These are phyloP conservation scores for Pseudococcus longispinus DNA, from an alignment of 2,888 invertebrate species.

Conservation along the genomic window DNA sequence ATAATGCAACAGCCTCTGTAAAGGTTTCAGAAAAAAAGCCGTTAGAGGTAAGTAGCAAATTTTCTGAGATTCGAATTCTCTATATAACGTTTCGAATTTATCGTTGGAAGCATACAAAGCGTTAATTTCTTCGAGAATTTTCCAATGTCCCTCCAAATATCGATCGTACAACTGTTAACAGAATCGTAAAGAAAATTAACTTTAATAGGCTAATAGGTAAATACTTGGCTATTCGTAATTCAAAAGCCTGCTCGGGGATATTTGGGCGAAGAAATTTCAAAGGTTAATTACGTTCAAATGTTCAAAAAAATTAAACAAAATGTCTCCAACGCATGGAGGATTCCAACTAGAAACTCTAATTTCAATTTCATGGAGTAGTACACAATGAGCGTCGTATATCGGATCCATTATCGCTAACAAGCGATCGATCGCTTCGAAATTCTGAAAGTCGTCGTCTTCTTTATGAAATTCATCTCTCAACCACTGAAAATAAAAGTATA, in stretches of 20 bases:
- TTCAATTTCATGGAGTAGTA: conserved; percentile 80
- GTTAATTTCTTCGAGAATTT: conserved; percentile 81
- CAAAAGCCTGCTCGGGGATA: too few species aligned
- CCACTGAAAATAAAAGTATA: conserved; percentile 67
- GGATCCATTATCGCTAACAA: conserved; percentile 72
- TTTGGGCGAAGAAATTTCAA: background rate
- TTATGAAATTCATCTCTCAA: conserved; percentile 75
- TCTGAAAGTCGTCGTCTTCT: conserved; percentile 68
- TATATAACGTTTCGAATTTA: conserved; percentile 74
- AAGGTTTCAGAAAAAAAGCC: conserved; percentile 80
- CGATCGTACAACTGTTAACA: conserved; percentile 71
- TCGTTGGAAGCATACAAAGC: conserved; percentile 75
- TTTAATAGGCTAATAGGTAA: background rate
- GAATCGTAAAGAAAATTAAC: background rate
- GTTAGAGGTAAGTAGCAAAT: conserved; percentile 86
- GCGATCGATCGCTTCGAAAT: conserved; percentile 69
- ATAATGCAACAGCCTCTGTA: conserved; percentile 86
- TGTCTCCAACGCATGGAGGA: conserved; percentile 63
- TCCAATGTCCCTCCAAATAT: conserved; percentile 76
- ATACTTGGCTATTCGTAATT: too few species aligned
- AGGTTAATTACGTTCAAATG: conserved; percentile 67
- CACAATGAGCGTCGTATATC: conserved; percentile 81
- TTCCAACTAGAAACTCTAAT: conserved; percentile 78
- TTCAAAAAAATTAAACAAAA: conserved; percentile 72
- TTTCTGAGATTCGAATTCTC: conserved; percentile 82